Percentiles rank a stretch among this genome's conserved stretches.
These are phyloP conservation scores for Saccopteryx bilineata DNA, from an alignment of 2,113 vertebrate species.

Conservation along the genomic window DNA sequence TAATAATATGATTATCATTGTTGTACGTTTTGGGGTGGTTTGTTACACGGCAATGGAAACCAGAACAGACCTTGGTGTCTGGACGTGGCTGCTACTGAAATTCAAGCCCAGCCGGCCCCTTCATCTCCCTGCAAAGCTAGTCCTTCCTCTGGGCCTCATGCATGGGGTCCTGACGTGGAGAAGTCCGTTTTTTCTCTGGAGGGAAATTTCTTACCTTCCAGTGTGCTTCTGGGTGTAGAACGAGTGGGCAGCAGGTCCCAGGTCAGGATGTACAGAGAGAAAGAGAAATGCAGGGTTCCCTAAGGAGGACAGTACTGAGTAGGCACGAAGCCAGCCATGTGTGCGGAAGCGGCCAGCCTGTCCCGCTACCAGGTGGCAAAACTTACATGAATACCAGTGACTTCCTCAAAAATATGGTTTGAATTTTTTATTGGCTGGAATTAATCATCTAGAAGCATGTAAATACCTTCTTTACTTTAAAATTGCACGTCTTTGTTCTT, in stretches of 20 bases:
- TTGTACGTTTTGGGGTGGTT: neutral
- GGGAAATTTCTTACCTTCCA: neutral
- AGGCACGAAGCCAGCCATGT: neutral
- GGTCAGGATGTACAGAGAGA: neutral
- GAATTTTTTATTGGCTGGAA: neutral
- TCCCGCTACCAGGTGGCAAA: neutral
- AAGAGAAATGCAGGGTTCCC: neutral
- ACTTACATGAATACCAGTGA: fast-evolving
- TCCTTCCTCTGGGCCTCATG: neutral
- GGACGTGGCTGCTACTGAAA: neutral
- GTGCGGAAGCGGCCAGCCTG: fast-evolving
- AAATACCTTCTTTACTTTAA: neutral
- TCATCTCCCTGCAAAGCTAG: fast-evolving
- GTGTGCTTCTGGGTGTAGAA: neutral
- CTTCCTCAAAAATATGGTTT: neutral
- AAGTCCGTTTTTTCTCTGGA: neutral
- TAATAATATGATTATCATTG: neutral
- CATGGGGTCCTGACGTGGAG: neutral
- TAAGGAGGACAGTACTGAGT: neutral
- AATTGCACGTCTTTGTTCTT: neutral
- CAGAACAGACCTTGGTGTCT: neutral
- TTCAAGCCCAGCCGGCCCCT: fast-evolving
- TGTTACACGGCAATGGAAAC: neutral
- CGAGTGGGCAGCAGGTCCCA: too few species aligned
- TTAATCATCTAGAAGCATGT: neutral